Percentiles rank a stretch among this genome's conserved stretches.
These are phyloP conservation scores for Hemiscyllium ocellatum DNA, from an alignment of 2,113 vertebrate species.

Conservation along the genomic window DNA sequence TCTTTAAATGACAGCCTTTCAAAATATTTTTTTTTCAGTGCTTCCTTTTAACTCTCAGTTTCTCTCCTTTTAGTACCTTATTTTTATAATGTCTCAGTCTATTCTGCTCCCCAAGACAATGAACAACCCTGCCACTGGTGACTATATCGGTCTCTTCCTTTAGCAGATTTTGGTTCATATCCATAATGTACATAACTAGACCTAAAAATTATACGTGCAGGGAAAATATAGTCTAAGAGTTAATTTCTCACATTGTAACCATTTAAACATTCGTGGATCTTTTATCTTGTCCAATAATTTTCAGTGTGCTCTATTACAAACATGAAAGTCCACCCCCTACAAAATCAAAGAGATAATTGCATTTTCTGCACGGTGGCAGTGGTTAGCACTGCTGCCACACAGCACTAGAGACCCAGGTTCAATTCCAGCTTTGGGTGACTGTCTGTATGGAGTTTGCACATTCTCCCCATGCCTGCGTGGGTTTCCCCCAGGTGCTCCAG, in stretches of 20 bases:
- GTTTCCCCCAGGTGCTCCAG: too few species aligned
- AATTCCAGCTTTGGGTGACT: too few species aligned
- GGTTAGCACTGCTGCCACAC: too few species aligned
- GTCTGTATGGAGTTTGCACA: too few species aligned
- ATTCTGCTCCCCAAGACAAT: not conserved
- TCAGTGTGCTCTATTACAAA: not conserved
- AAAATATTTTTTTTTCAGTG: not conserved
- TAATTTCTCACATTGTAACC: not conserved
- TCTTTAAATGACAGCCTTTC: not conserved
- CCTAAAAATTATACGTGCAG: not conserved
- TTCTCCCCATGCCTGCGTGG: too few species aligned
- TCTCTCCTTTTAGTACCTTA: not conserved
- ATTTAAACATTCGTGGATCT: not conserved
- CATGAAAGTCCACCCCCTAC: not conserved
- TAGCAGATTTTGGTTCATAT: not conserved
- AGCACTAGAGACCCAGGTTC: too few species aligned
- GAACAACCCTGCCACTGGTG: not conserved
- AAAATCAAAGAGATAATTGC: not conserved
- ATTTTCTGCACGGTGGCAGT: not conserved
- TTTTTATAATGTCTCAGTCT: not conserved
- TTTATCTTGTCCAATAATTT: not conserved
- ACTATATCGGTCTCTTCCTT: not conserved
- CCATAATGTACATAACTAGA: not conserved
- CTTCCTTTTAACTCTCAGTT: not conserved
- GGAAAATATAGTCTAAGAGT: not conserved